These are phyloP conservation scores for Megalonaias nervosa DNA, from an alignment of 1,140 invertebrate genomes.

Conservation along the genomic window DNA sequence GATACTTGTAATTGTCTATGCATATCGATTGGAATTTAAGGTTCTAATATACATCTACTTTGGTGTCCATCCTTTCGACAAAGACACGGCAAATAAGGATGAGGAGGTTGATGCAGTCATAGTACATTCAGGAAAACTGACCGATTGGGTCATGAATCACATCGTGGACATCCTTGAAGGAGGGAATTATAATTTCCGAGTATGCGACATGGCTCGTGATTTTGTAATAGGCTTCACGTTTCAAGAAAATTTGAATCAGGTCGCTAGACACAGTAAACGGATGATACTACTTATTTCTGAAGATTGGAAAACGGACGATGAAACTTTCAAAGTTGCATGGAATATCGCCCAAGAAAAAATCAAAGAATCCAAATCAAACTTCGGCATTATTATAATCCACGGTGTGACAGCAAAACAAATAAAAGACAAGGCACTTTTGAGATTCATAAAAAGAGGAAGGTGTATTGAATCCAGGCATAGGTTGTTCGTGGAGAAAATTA, in stretches of 20 bases:
- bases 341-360: constrained; percentile 48
- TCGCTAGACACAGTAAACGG: constrained; percentile 44
- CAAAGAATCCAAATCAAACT: constrained; percentile 45
- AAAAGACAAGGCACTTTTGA: constrained; percentile 38
- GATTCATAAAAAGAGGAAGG: constrained; percentile 42
- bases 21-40: constrained; percentile 45
- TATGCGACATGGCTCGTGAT: constrained; percentile 50
- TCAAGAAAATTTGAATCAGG: constrained; percentile 49
- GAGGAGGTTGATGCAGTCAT: constrained; percentile 47
- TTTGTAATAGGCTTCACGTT: constrained; percentile 47
- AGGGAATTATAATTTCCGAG: constrained; percentile 32
- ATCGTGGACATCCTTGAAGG: constrained; percentile 41
- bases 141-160: constrained; percentile 48
- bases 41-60: constrained; percentile 54
- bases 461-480: constrained; percentile 36
- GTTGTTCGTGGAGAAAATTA: constrained; percentile 40
- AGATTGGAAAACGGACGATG: constrained; percentile 32
- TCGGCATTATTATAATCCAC: constrained; percentile 42
- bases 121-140: constrained; percentile 34
- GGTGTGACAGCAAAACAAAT: constrained; percentile 26
- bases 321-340: constrained; percentile 43
- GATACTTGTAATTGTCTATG: constrained; percentile 26
- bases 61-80: constrained; percentile 57
- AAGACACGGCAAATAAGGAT: constrained; percentile 31
- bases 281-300: constrained; percentile 46